Evolutionary conservation across 2,888 invertebrate species (phyloP).

Genomic region (Siphlonurus alternatus): DNA sequence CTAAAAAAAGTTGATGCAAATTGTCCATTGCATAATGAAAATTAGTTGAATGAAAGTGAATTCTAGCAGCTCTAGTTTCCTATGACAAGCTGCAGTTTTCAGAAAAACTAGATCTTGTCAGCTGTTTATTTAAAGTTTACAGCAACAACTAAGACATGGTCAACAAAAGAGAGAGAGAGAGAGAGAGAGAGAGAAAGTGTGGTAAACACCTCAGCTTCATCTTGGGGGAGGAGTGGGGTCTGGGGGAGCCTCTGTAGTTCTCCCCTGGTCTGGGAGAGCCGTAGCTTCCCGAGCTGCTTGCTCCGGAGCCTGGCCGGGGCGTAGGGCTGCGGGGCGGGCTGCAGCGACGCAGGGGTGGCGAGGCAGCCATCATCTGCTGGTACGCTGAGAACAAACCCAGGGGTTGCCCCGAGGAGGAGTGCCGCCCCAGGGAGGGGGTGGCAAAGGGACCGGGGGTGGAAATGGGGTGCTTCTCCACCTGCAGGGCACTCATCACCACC

Average conservation of each 20-base stretch:
- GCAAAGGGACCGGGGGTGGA: slow-evolving; percentile 69
- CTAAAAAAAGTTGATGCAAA: too few relatives aligned
- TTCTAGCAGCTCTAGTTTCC: too few relatives aligned
- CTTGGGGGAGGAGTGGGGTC: slow-evolving; percentile 72
- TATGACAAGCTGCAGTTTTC: too few relatives aligned
- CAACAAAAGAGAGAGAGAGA: too few relatives aligned
- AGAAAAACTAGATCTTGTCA: too few relatives aligned
- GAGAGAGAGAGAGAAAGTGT: too few relatives aligned
- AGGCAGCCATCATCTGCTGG: slow-evolving; percentile 36
- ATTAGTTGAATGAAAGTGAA: too few relatives aligned
- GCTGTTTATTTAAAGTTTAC: too few relatives aligned
- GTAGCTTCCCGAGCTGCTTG: neutral
- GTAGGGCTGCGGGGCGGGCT: slow-evolving; percentile 40
- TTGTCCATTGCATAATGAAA: too few relatives aligned
- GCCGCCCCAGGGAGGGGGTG: slow-evolving; percentile 45
- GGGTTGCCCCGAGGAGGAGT: slow-evolving; percentile 38
- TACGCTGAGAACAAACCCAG: slow-evolving; percentile 31
- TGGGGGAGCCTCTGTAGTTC: slow-evolving; percentile 34
- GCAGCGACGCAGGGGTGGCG: slow-evolving; percentile 24
- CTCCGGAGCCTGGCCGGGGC: slow-evolving; percentile 27
- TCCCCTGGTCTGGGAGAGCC: slow-evolving; percentile 32
- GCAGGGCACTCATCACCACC: slow-evolving; percentile 80
- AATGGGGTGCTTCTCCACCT: slow-evolving; percentile 83
- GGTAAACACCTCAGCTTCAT: slow-evolving; percentile 68
- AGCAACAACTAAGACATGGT: too few relatives aligned